Evolutionary conservation across 2,797 vertebrate genomes (phyloP), one percentile per base, ranked within the genome.

Genomic region (Enteromius argenteus): DNA sequence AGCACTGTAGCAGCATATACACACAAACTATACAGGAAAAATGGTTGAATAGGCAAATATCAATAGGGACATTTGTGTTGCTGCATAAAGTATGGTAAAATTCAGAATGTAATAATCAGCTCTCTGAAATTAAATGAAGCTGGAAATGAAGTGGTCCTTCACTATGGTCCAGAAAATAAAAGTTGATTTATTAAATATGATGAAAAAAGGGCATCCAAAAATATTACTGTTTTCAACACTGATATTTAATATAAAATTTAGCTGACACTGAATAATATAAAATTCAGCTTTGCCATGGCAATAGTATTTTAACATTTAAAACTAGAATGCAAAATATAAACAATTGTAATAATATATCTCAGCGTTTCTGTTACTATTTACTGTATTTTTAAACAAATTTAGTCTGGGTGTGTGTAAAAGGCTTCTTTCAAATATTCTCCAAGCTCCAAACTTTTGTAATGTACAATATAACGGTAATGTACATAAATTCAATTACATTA

Each of bases 11-110:
- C 49, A n/a, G n/a, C 7, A 37, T 56, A 53, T 21, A 3, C 27
- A 62, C 23, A 30, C 60, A 73, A 74, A 74, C 46, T 21, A 73
- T 3, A 73, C 46, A 21, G 27, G 17, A 35, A 23, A 75, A 75
- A 30, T 62, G 27, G 60, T 62, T 15, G 60, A 30, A 56, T 21
- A 75, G 21, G 21, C 21, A 23, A 8, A n/a, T 23, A 56, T 75
- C 19, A 35, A 21, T n/a, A 75, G 14, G 11, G 4, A 13, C 19
- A n/a, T 39, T 56, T 56, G 8, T 0, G 8, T 15, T 56, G 17
- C 51, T 1, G 5, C 1, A 56, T 15, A n/a, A 32, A 32, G 49
- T 56, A 56, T 75, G 32, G 8, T 23, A 15, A 1, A 56, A 14
- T n/a, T 14, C 1, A 0, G 6, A 56, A 75, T 37, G 11, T 37